phyloP scores from a whole-genome alignment of 2,113 vertebrate species.

The Empidonax traillii region DNA sequence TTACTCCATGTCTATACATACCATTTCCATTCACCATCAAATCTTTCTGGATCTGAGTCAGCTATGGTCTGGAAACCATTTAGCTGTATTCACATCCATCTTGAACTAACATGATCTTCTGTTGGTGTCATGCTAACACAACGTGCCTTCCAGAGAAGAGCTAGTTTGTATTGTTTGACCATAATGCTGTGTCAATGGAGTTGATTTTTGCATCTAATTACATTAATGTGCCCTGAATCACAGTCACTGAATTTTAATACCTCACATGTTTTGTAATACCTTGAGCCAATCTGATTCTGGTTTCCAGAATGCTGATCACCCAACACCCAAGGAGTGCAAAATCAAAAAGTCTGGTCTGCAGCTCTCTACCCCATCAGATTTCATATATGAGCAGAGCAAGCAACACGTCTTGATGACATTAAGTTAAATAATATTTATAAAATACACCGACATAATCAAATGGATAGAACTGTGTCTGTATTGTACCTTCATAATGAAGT shows the following conservation, averaged over 20 bases:
- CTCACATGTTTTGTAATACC: conserved; percentile 7
- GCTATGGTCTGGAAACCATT: not conserved
- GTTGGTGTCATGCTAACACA: not conserved
- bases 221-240: not conserved
- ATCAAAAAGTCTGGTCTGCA: not conserved
- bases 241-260: not conserved
- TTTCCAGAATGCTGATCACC: not conserved
- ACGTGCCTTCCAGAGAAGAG: not conserved
- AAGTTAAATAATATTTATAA: not conserved
- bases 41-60: not conserved
- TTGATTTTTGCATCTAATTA: not conserved
- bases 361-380: not conserved
- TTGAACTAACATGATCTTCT: not conserved
- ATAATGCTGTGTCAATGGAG: not conserved
- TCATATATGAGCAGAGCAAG: not conserved
- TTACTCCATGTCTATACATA: not conserved
- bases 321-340: not conserved
- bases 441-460: not conserved
- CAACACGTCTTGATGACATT: not conserved
- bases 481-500: not conserved
- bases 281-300: not conserved
- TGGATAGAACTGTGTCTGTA: not conserved
- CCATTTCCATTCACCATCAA: rapidly evolving
- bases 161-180: not conserved
- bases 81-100: not conserved